Conservation (phyloP, 2,797 vertebrate species). For the Natrix natrix region DNA sequence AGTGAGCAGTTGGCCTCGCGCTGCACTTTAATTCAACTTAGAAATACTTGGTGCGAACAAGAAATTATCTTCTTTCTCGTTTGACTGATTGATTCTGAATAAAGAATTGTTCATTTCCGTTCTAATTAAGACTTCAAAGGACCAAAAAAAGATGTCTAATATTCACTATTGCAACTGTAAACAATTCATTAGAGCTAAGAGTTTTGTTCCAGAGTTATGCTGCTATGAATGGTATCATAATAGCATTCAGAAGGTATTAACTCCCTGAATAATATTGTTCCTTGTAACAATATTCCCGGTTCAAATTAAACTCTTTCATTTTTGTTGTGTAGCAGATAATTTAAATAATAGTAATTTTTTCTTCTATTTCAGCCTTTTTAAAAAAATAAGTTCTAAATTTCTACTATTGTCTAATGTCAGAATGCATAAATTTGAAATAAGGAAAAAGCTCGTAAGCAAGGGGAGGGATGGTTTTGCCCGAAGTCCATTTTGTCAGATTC, state of each 20-base stretch:
- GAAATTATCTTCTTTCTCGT: constrained; percentile 13
- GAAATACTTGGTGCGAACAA: constrained; percentile 19
- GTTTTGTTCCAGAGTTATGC: constrained; percentile 30
- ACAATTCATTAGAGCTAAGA: constrained; percentile 41
- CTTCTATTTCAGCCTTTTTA: constrained; percentile 38
- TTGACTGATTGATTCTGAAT: constrained; percentile 22
- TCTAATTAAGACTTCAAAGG: background rate
- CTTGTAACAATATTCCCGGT: constrained; percentile 48
- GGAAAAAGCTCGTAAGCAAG: background rate
- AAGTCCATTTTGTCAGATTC: background rate
- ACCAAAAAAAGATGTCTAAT: constrained; percentile 11
- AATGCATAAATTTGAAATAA: background rate
- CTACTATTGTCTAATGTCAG: background rate
- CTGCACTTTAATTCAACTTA: constrained; percentile 26
- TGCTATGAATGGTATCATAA: background rate
- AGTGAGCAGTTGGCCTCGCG: background rate
- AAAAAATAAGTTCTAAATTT: background rate
- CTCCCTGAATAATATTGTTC: constrained; percentile 24
- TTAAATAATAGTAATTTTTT: constrained; percentile 27
- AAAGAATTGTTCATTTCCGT: background rate
- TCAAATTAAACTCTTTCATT: constrained; percentile 40
- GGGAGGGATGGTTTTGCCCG: too few species aligned
- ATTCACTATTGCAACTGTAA: constrained; percentile 22
- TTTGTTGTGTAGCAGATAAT: constrained; percentile 11
- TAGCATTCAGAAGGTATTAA: constrained; percentile 4